Percentiles rank a stretch among this genome's conserved stretches.
Conservation (phyloP, 30 jellyfish, hydroid and myxozoan genomes). For the Nemopilema nomurai region DNA sequence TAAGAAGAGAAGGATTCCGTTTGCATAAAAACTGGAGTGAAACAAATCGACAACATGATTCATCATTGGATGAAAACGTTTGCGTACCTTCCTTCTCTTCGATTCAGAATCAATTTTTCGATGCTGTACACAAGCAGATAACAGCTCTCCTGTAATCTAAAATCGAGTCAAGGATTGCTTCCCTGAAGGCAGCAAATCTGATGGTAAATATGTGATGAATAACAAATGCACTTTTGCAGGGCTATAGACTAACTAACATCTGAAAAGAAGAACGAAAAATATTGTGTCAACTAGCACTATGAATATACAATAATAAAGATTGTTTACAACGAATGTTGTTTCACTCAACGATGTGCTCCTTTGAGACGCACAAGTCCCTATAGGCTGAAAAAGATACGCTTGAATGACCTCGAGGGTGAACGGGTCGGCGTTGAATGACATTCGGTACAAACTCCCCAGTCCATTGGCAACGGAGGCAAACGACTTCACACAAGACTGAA, state of each 20-base stretch:
- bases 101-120: slow-evolving; percentile 58
- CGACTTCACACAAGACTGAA: slow-evolving; percentile 81
- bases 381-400: slow-evolving; percentile 62
- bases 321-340: neutral
- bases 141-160: slow-evolving; percentile 81
- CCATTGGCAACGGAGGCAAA: slow-evolving; percentile 72
- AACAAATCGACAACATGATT: neutral
- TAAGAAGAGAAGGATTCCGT: slow-evolving; percentile 2
- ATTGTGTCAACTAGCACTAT: too few relatives aligned
- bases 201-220: too few relatives aligned
- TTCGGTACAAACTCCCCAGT: slow-evolving; percentile 56
- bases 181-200: neutral
- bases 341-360: neutral
- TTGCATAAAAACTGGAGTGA: neutral
- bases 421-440: slow-evolving; percentile 90
- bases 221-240: too few relatives aligned
- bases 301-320: too few relatives aligned
- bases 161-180: neutral
- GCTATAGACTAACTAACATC: too few relatives aligned
- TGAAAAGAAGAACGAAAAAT: too few relatives aligned
- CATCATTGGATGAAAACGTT: neutral
- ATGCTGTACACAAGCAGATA: slow-evolving; percentile 72
- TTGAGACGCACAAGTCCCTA: neutral
- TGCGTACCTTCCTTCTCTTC: slow-evolving; percentile 69
- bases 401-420: slow-evolving; percentile 67